A percentile compares a stretch with the other conserved stretches of the same genome.
These are phyloP conservation scores for Melanotaenia pygmaea DNA, from an alignment of 2,797 vertebrate genomes.

Conservation along the genomic window DNA sequence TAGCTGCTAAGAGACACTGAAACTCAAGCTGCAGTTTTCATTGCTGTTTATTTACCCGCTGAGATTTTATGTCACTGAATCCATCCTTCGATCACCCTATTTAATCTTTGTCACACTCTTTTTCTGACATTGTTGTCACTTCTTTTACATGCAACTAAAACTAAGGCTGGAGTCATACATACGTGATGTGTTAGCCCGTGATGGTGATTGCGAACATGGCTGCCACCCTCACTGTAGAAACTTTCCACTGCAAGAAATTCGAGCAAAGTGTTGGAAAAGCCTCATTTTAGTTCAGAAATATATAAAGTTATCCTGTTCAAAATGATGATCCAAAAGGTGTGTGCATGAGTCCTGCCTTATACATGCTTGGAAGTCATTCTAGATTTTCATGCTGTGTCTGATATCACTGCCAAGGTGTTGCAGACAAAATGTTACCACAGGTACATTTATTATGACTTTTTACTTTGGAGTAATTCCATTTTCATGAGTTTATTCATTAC, in stretches of 20 bases:
- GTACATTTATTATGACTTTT: constrained; percentile 13
- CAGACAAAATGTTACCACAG: not conserved
- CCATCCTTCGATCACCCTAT: constrained; percentile 24
- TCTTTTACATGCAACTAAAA: not conserved
- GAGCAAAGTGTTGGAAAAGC: not conserved
- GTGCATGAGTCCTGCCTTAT: not conserved
- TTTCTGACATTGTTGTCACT: not conserved
- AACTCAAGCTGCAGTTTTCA: constrained; percentile 65
- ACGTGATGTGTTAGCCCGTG: not conserved
- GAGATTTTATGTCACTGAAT: constrained; percentile 36
- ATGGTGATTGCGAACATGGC: not conserved
- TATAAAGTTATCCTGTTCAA: not conserved
- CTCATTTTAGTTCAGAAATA: not conserved
- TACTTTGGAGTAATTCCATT: constrained; percentile 44
- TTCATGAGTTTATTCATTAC: constrained; percentile 53
- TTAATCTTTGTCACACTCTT: not conserved
- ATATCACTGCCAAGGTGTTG: constrained; percentile 9
- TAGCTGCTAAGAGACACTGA: not conserved
- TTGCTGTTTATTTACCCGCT: constrained; percentile 32
- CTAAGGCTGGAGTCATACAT: not conserved
- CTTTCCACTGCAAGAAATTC: not conserved
- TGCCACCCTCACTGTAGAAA: not conserved
- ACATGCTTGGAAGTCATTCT: not conserved
- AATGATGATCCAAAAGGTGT: not conserved
- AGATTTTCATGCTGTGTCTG: constrained; percentile 2